Conservation (phyloP, 2,888 invertebrate genomes). For the Falcaria lacertinaria region DNA sequence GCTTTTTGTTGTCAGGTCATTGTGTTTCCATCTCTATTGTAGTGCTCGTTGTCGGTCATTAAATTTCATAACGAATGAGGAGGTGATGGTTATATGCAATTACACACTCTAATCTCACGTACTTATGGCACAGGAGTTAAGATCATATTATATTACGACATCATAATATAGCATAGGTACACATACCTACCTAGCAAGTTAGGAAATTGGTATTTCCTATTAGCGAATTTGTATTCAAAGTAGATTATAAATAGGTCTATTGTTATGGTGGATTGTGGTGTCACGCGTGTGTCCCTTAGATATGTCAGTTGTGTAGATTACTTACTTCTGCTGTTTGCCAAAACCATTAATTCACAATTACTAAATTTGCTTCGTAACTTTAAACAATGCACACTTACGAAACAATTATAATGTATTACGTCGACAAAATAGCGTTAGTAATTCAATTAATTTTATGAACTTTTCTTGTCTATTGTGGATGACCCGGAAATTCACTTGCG, state of each 20-base stretch:
- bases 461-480: neutral
- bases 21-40: slow-evolving; percentile 26
- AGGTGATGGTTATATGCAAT: slow-evolving; percentile 22
- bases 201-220: neutral
- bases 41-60: slow-evolving; percentile 29
- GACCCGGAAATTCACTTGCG: neutral
- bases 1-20: slow-evolving; percentile 28
- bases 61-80: slow-evolving; percentile 17
- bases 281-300: slow-evolving; percentile 29
- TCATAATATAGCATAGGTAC: neutral
- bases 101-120: slow-evolving; percentile 10
- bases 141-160: neutral
- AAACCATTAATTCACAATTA: slow-evolving; percentile 9
- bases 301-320: slow-evolving; percentile 16
- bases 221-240: neutral
- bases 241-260: slow-evolving; percentile 20
- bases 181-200: neutral
- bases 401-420: slow-evolving; percentile 24
- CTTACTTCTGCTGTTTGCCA: slow-evolving; percentile 6
- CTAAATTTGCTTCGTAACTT: slow-evolving; percentile 19
- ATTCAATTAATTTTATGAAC: slow-evolving; percentile 17
- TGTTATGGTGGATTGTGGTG: slow-evolving; percentile 34
- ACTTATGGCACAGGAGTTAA: neutral
- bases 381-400: slow-evolving; percentile 30
- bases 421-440: slow-evolving; percentile 18